Base-by-base conservation (phyloP, 2,113 vertebrate species). In the Tragelaphus strepsiceros region DNA sequence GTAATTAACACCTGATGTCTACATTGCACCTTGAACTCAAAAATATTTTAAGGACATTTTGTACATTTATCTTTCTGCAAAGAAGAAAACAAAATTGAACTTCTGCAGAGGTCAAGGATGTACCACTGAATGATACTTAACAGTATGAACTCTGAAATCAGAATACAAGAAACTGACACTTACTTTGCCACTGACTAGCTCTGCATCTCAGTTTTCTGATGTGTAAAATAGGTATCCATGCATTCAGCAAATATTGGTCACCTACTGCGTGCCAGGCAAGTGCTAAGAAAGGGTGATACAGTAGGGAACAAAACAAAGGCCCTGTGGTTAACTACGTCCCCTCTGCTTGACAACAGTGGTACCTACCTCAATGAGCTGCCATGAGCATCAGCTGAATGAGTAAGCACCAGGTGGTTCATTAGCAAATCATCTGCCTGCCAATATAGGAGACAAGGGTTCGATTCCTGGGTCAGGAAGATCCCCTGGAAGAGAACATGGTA, bases 71-170 rank as follows among this genome's bases (percentile, higher is more conserved):
- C 35, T 39, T 84, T 89, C 88, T 80, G 84, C 43, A 81, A 58
- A 94, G 4, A 74, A 49, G 19, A 58, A 94, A 96, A 90, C 64
- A 46, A 94, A 94, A 78, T 9, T 62, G 49, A 86, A 80, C 21
- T 22, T 61, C 16, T 56, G 10, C 59, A 35, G 62, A 95, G 12
- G 58, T 90, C 43, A 85, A 93, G 89, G 43, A 56, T n/a, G 67
- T 1, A 14, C 30, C 54, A 30, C 19, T 12, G 7, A 93, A 19
- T 51, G 46, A 85, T 11, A 3, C 24, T 80, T 30, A n/a, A 92
- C 24, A 82, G 5, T 2, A 2, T 51, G 62, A 61, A 13, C 26
- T 95, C 88, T 84, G 13, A 77, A n/a, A 87, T 30, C 32, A 92
- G 62, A 74, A 74, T 62, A 22, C 24, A 51, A 94, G 21, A 7